phyloP scores from a whole-genome alignment of 2,113 vertebrate genomes.

The Tiliqua scincoides region DNA sequence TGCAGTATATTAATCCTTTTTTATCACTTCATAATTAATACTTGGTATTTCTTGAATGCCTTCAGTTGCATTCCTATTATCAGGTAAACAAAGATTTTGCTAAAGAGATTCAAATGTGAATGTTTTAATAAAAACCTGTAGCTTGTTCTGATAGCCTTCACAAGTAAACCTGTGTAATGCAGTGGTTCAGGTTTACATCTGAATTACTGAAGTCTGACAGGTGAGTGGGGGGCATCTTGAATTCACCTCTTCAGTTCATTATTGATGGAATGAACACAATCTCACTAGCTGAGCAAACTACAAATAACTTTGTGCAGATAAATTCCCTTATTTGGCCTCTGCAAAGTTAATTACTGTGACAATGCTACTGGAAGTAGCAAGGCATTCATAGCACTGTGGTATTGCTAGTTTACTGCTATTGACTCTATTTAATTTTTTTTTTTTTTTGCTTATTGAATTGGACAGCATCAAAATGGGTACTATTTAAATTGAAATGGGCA shows the following conservation, averaged over 20 bases:
- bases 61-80: neutral
- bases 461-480: neutral
- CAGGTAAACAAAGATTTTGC: neutral
- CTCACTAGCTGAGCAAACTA: neutral
- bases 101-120: neutral
- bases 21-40: neutral
- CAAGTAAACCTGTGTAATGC: neutral
- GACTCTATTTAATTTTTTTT: neutral
- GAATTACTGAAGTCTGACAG: neutral
- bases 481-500: conserved; percentile 24
- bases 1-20: conserved; percentile 21
- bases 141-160: neutral
- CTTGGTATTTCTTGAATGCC: conserved; percentile 11
- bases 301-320: neutral
- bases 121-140: neutral
- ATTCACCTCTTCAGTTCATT: neutral
- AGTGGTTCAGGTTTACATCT: neutral
- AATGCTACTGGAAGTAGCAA: neutral
- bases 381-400: neutral
- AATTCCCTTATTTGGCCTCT: neutral
- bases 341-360: neutral
- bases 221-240: neutral
- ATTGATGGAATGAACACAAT: conserved; percentile 13
- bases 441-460: neutral
- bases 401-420: conserved; percentile 1